Base-by-base conservation (phyloP, 2,797 vertebrate genomes). In the Perodicticus potto region DNA sequence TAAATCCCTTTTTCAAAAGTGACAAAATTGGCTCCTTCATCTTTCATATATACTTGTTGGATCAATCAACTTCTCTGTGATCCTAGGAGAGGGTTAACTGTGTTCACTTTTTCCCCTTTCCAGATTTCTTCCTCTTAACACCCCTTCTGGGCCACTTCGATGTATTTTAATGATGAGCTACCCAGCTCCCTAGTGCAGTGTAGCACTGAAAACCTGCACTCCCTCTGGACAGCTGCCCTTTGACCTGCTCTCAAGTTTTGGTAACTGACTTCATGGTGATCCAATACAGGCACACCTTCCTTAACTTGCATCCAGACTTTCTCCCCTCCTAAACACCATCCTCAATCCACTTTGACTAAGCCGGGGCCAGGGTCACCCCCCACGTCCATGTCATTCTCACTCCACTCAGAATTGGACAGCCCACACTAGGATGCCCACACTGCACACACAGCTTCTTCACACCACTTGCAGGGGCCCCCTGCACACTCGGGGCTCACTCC, bases 391-490 rank as follows among this genome's bases (percentile, higher is more conserved):
- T 17, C 17, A 12, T 65, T 6, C 27, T 74, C 14, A 3, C 14
- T 40, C 45, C 34, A 20, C 29, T 20, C 45, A 57, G 14, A 9
- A 11, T 43, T 34, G 55, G 27, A 40, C 0, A 43, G 6, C n/a
- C 25, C 57, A 37, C 25, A 17, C 23, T 11, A 20, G 23, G 29
- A 1, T 10, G 37, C 45, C 4, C 4, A 13, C 27, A 12, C 22
- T 53, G 32, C 12, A 25, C 8, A 17, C 17, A 25, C 5, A 49
- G 55, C 89, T 4, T 27, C 69, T 53, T 76, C 9, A 2, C 22
- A 7, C 8, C 5, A 27, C 6, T 17, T 53, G 4, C 17, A 0
- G 55, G 70, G 10, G 8, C 23, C n/a, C 3, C 7, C 1, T 11
- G 25, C n/a, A 0, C 43, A 20, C 2, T 0, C 40, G 16, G 20